Base-by-base conservation (phyloP, 2,888 invertebrate genomes). In the Alviniconcha strummeri region DNA sequence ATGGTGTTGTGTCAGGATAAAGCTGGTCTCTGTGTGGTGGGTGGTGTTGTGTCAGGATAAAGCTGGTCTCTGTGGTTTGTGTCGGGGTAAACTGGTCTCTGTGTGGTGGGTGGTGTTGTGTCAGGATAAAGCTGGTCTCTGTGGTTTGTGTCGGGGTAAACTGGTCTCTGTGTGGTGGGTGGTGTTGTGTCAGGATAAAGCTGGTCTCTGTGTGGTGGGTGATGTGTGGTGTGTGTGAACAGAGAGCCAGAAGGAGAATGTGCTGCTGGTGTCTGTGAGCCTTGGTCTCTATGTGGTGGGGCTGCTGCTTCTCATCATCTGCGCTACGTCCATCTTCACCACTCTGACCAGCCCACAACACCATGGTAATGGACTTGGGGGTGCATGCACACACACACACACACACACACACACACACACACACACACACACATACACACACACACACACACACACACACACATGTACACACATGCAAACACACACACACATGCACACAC, bases 311-410 rank as follows among this genome's bases (percentile, higher is more conserved):
- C 55, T 80, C 17, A 60, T 55, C 6, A 19, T 80, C n/a, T 15
- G 64, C 4, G 80, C 69, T 69, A 80, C 80, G 55, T 80, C 80
- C 19, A 54, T 80, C 69, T 71, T 19, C 80, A 80, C 80, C 69
- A 5, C 19, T 67, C 69, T 69, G 54, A 19, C 80, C 0, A 15
- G 15, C 60, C 64, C 60, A 15, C 57, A 19, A 5, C 19, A 78
- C 15, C 78, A 78, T 52, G 78, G 78, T 78, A 19, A 9, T 60
- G 60, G 8, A 60, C 60, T 60, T 8, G 1, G 13, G 60, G 13
- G 60, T 60, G 13, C 54, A 11, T n/a, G n/a, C 15, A 74, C 74
- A 52, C 74, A 54, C 11, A 0, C 15, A 8, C 15, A 0, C 36
- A 74, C 74, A 4, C 54, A 74, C 74, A 4, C 52, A 52, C 52